Base-by-base conservation (phyloP, 2,888 invertebrate genomes). In the Napeogenes inachia region DNA sequence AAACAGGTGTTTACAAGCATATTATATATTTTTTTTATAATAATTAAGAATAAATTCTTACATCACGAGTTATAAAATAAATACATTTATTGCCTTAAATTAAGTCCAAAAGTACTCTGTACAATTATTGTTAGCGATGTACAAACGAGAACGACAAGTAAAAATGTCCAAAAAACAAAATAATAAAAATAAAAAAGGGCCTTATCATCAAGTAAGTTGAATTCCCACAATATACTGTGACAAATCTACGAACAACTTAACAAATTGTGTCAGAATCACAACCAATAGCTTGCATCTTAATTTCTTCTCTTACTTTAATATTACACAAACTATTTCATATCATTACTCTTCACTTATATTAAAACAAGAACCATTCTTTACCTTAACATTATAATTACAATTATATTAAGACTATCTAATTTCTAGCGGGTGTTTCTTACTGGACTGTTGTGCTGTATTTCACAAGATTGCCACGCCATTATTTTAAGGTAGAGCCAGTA, bases 81-180 rank as follows among this genome's bases (percentile, higher is more conserved):
- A 90, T 90, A 90, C 90, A 89, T 90, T 90, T 90, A 90, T 89
- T 88, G 89, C 89, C 90, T 89, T 89, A 89, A 90, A 87, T 89
- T 89, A 90, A 89, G 89, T 90, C 87, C 88, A 87, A 89, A 90
- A 90, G 87, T 89, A 89, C 84, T 89, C 89, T 90, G 90, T 90
- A 90, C 90, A 90, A 82, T 86, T 87, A 90, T 89, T 90, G 90
- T 89, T 89, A 89, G 89, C 84, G 90, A 89, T 90, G 89, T 89
- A 89, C 89, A 89, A 90, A 90, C 85, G 87, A 89, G 87, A 88
- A 88, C 85, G 84, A 86, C 80, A 82, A 82, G 84, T 87, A 88
- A 89, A 84, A 85, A 82, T 80, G 82, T 79, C 74, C 73, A 84
- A 84, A 86, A 77, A 73, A 77, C 80, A 80, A 79, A 78, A 80